Conservation (phyloP, 2,888 invertebrate genomes). For the Perizoma flavofasciatum region DNA sequence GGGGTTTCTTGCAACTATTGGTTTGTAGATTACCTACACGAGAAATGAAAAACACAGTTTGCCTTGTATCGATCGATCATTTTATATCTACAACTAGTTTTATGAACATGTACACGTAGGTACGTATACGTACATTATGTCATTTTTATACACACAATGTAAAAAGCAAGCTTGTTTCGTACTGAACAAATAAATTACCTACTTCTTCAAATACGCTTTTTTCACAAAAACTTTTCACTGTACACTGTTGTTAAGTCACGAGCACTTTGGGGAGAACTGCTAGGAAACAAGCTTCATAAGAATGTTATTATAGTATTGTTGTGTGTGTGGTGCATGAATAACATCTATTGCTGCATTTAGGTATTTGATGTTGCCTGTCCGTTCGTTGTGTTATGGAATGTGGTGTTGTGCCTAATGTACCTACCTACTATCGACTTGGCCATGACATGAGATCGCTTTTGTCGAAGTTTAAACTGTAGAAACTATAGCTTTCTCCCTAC, state of each 20-base stretch:
- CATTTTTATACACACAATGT: constrained; percentile 37
- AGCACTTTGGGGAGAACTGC: constrained; percentile 21
- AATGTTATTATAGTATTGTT: constrained; percentile 39
- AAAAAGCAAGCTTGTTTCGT: constrained; percentile 46
- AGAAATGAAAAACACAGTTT: constrained; percentile 2
- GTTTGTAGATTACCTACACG: constrained; percentile 4
- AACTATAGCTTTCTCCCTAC: constrained; percentile 24
- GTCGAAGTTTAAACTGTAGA: constrained; percentile 57
- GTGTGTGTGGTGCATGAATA: constrained; percentile 81
- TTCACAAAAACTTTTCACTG: constrained; percentile 10
- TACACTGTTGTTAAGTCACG: constrained; percentile 20
- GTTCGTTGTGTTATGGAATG: constrained; percentile 62
- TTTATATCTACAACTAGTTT: constrained; percentile 14
- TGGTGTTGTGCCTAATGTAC: constrained; percentile 73
- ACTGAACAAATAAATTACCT: constrained; percentile 24
- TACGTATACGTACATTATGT: constrained; percentile 36
- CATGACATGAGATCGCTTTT: constrained; percentile 66
- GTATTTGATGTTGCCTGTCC: constrained; percentile 53
- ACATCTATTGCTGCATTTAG: constrained; percentile 72
- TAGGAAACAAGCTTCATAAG: constrained; percentile 49
- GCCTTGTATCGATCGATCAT: constrained; percentile 13
- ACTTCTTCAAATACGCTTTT: constrained; percentile 13
- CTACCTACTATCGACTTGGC: constrained; percentile 52
- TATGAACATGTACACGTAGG: constrained; percentile 34
- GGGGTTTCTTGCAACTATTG: constrained; percentile 6